phyloP scores from a whole-genome alignment of 2,797 vertebrate genomes.

The Cirrhinus mrigala region DNA sequence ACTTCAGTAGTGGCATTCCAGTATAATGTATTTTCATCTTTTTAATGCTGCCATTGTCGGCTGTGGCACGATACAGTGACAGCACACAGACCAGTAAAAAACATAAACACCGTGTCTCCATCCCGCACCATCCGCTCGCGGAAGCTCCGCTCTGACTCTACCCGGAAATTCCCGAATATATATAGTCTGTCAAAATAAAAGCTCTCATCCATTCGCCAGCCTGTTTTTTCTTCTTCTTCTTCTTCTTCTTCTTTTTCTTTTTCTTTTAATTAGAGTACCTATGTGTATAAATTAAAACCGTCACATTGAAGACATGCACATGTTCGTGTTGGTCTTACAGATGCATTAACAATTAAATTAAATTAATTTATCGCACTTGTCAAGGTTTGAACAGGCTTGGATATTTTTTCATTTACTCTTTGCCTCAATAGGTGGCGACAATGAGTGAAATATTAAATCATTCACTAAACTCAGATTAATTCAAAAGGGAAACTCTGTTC shows the following conservation, averaged over 20 bases:
- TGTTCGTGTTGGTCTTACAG: too few species aligned
- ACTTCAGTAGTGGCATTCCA: slow-evolving; percentile 92
- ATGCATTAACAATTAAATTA: too few species aligned
- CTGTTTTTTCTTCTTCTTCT: too few species aligned
- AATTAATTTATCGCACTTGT: not conserved
- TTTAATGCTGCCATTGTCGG: slow-evolving; percentile 83
- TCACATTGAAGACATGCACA: not conserved
- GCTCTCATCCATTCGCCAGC: not conserved
- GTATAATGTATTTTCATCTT: slow-evolving; percentile 95
- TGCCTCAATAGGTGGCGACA: not conserved
- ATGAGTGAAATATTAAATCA: not conserved
- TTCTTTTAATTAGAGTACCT: not conserved
- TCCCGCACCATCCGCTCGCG: slow-evolving; percentile 39
- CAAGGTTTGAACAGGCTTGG: not conserved
- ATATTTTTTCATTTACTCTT: not conserved
- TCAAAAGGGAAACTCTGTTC: not conserved
- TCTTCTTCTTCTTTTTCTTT: too few species aligned
- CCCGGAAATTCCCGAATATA: not conserved
- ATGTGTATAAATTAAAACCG: not conserved
- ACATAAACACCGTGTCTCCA: slow-evolving; percentile 72
- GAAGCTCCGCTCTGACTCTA: not conserved
- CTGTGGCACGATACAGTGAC: slow-evolving; percentile 75
- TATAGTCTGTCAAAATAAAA: slow-evolving; percentile 28
- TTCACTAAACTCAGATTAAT: not conserved
- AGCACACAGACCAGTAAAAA: slow-evolving; percentile 73